phyloP scores from a whole-genome alignment of 2,888 invertebrate species.

The Caenorhabditis doughertyi region DNA sequence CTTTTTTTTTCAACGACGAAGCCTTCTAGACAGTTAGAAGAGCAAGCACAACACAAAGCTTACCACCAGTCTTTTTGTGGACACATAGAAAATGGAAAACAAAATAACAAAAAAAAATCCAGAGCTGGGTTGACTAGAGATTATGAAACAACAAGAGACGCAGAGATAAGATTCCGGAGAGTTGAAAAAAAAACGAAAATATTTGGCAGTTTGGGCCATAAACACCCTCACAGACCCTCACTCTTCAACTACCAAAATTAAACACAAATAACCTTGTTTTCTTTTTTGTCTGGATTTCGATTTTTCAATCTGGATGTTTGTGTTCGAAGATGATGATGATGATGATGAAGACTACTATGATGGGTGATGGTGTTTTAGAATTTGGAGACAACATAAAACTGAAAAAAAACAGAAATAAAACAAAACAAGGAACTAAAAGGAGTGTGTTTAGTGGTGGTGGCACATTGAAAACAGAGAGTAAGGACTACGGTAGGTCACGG shows the following conservation, averaged over 20 bases:
- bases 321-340: conserved; percentile 13
- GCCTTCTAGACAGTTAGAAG: conserved; percentile 8
- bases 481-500: conserved; percentile 34
- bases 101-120: conserved; percentile 49
- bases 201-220: conserved; percentile 43
- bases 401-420: conserved; percentile 25
- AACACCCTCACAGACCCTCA: conserved; percentile 19
- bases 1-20: not conserved
- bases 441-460: not conserved
- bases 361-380: conserved; percentile 9
- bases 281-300: conserved; percentile 13
- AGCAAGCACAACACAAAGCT: not conserved
- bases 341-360: conserved; percentile 3
- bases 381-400: conserved; percentile 18
- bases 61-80: conserved; percentile 19
- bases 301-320: not conserved
- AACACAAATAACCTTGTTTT: conserved; percentile 53
- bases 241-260: conserved; percentile 29
- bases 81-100: conserved; percentile 17
- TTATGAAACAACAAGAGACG: conserved; percentile 30
- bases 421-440: conserved; percentile 35
- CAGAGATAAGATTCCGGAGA: conserved; percentile 16
- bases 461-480: conserved; percentile 13
- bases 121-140: conserved; percentile 8
- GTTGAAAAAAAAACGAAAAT: conserved; percentile 22